Percentiles rank a stretch among this genome's conserved stretches.
phyloP scores from a whole-genome alignment of 2,113 vertebrate species.

The Herpailurus yagouaroundi region DNA sequence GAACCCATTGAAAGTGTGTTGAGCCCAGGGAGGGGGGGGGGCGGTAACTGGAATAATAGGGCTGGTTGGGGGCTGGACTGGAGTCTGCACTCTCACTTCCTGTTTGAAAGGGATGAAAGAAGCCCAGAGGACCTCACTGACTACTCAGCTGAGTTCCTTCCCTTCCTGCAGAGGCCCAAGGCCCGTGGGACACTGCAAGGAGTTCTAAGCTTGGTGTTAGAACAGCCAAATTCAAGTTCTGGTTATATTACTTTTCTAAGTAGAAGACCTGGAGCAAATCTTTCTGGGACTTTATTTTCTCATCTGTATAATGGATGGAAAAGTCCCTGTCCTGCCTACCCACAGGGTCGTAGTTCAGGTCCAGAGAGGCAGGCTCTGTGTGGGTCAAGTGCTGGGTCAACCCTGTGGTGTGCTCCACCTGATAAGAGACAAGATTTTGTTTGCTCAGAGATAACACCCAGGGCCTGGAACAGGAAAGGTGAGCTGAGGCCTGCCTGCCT shows the following conservation, averaged over 20 bases:
- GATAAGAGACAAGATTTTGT: not conserved
- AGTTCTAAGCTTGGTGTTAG: not conserved
- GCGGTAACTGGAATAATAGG: not conserved
- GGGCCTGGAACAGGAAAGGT: not conserved
- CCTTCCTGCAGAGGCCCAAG: not conserved
- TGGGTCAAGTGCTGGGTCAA: not conserved
- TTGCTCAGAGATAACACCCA: not conserved
- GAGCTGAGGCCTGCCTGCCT: not conserved
- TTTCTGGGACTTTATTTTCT: constrained; percentile 19
- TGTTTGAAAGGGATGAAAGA: not conserved
- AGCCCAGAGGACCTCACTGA: not conserved
- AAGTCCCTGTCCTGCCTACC: no score
- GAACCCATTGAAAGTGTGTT: not conserved
- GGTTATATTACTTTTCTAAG: not conserved
- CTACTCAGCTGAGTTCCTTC: not conserved
- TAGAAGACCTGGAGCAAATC: not conserved
- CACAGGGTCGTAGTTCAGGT: not conserved
- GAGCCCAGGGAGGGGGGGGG: not conserved
- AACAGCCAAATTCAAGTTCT: not conserved
- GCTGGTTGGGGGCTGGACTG: not conserved
- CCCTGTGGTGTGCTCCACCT: not conserved
- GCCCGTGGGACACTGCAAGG: not conserved
- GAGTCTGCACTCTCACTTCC: constrained; percentile 10
- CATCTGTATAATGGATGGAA: not conserved
- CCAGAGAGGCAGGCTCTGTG: not conserved